A percentile compares a stretch with the other conserved stretches of the same genome.
phyloP scores from a whole-genome alignment of 2,888 invertebrate species.

The Hydropsyche betteni region DNA sequence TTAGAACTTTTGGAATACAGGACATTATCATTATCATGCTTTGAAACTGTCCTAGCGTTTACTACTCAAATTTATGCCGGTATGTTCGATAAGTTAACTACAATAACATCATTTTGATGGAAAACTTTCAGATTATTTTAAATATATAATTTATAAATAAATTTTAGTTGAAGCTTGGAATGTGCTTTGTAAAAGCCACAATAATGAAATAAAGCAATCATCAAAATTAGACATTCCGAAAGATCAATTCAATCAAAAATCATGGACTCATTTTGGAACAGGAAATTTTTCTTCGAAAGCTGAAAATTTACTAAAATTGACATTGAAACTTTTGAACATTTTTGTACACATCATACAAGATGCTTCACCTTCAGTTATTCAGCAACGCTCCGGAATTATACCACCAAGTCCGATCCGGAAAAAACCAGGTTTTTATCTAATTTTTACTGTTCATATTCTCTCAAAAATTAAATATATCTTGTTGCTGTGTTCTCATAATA shows the following conservation, averaged over 20 bases:
- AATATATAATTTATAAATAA: neutral
- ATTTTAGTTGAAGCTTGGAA: constrained; percentile 63
- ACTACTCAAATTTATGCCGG: constrained; percentile 60
- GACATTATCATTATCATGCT: constrained; percentile 57
- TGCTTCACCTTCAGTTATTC: constrained; percentile 64
- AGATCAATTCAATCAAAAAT: constrained; percentile 53
- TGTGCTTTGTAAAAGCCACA: constrained; percentile 55
- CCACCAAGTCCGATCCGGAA: constrained; percentile 68
- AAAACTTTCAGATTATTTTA: neutral
- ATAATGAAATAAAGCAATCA: constrained; percentile 49
- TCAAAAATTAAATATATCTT: neutral
- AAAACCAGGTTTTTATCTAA: constrained; percentile 58
- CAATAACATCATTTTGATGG: neutral
- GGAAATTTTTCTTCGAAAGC: constrained; percentile 64
- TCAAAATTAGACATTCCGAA: constrained; percentile 57
- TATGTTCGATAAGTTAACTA: constrained; percentile 51
- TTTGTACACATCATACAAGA: constrained; percentile 81
- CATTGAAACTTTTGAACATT: constrained; percentile 76
- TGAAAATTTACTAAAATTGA: constrained; percentile 73
- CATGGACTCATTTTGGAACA: constrained; percentile 62
- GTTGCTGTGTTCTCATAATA: neutral
- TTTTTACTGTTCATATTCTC: neutral
- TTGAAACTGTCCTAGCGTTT: constrained; percentile 44
- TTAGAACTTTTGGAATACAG: constrained; percentile 60
- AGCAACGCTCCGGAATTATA: constrained; percentile 62